A percentile compares a stretch with the other conserved stretches of the same genome.
Evolutionary conservation across 2,888 invertebrate species (phyloP).

Genomic region (Ypsolopha sequella): DNA sequence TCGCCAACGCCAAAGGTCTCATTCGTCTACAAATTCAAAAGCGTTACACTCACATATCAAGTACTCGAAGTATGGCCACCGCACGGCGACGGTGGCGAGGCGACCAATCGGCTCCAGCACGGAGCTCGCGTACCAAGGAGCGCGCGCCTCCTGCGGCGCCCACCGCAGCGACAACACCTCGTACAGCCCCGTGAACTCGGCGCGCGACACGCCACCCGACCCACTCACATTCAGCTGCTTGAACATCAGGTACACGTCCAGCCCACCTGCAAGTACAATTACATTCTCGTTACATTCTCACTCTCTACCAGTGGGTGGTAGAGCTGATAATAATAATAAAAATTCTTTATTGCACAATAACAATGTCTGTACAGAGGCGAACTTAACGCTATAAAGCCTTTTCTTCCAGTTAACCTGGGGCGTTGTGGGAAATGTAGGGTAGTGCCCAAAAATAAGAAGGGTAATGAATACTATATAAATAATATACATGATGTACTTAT

Average conservation of each 20-base stretch:
- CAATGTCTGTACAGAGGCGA: no score
- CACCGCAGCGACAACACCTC: slow-evolving; percentile 81
- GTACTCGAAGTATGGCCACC: slow-evolving; percentile 81
- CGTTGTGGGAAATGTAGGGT: no score
- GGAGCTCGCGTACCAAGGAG: slow-evolving; percentile 76
- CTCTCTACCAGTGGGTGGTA: no score
- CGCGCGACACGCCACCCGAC: slow-evolving; percentile 74
- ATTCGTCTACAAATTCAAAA: no score
- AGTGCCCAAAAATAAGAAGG: no score
- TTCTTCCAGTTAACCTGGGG: no score
- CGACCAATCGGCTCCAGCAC: slow-evolving; percentile 74
- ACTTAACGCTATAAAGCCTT: no score
- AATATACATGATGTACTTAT: no score
- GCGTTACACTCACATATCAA: slow-evolving; percentile 73
- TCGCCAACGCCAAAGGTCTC: no score
- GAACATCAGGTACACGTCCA: slow-evolving; percentile 85
- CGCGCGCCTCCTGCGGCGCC: slow-evolving; percentile 77
- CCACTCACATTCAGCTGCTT: slow-evolving; percentile 80
- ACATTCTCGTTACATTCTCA: no score
- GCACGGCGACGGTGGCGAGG: slow-evolving; percentile 72
- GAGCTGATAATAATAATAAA: not conserved
- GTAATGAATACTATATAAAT: no score
- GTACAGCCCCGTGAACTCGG: slow-evolving; percentile 75
- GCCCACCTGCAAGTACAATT: slow-evolving; percentile 54
- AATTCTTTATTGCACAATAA: no score